These are phyloP conservation scores for Lates calcarifer DNA, from an alignment of 2,113 vertebrate species.

Conservation along the genomic window DNA sequence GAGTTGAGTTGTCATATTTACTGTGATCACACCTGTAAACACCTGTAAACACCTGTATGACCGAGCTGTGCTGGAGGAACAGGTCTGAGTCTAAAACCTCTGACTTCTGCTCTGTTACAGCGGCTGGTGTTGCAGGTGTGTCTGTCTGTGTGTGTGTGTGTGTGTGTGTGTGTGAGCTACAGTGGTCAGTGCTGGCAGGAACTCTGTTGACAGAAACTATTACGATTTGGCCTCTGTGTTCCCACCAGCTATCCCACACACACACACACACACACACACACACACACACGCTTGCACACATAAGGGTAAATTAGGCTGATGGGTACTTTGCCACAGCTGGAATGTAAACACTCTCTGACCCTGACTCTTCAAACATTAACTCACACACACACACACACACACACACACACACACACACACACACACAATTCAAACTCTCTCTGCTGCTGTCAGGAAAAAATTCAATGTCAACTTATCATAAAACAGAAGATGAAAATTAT, in stretches of 20 bases:
- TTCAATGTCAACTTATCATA: no score
- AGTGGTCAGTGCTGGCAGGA: slow-evolving; percentile 17
- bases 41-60: no score
- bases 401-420: background rate
- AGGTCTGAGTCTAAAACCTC: background rate
- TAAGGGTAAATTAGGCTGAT: slow-evolving; percentile 35
- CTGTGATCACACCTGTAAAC: no score
- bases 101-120: no score
- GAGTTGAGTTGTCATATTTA: no score
- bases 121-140: no score
- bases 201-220: slow-evolving; percentile 27
- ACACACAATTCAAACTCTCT: background rate
- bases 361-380: slow-evolving; percentile 42
- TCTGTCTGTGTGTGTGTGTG: background rate
- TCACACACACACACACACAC: slow-evolving; percentile 19
- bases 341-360: slow-evolving; percentile 52
- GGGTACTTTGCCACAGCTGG: slow-evolving; percentile 33
- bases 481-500: background rate
- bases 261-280: slow-evolving; percentile 6
- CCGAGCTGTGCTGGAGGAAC: no score
- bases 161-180: background rate
- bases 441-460: no score
- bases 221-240: slow-evolving; percentile 23
- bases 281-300: slow-evolving; percentile 26
- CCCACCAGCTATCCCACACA: slow-evolving; percentile 1